Evolutionary conservation across 2,888 invertebrate genomes (phyloP), one percentile per base, ranked within the genome.

Genomic region (Drosophila vallismaia): DNA sequence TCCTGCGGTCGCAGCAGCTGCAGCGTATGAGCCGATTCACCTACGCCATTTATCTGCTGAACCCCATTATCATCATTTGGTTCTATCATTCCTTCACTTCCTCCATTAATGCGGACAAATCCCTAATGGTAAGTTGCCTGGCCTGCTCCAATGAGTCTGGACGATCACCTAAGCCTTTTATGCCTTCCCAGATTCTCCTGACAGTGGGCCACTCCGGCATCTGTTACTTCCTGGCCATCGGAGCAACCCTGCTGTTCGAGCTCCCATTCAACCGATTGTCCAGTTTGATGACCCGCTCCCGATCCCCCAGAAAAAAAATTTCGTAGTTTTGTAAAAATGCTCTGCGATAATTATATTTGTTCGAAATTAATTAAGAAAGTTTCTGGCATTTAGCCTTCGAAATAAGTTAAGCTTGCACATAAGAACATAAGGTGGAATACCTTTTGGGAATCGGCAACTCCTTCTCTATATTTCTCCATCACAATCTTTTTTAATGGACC

Each of bases 41-140:
- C 7, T 79, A 67, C 50, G 69, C 64, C 19, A 24, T 79, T 19
- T 79, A 76, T 31, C 45, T 79, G 44, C 26, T 79, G 1, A 79
- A 81, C 53, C 74, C 82, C 0, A 9, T 57, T 4, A 31, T 81
- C 8, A 74, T 76, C 4, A n/a, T 62, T 0, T 48, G 52, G 24
- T 52, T 62, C n/a, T 64, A 57, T 12, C 74, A 74, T 14, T 49
- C 64, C 0, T 44, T 70, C 6, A 57, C 49, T 26, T 7, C 24
- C 5, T 46, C n/a, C 2, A 19, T 79, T 6, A 44, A 59, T 0
- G 1, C 79, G 8, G 79, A 79, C 33, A 1, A 1, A 0, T 26
- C 9, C 19, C 6, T 71, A 38, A 24, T 79, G 57, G 79, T 69
- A 26, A 59, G 75, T 45, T 6, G 6, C 14, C 1, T 10, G 19